Base-by-base conservation (phyloP, 2,888 invertebrate species). In the Xylota sylvarum region DNA sequence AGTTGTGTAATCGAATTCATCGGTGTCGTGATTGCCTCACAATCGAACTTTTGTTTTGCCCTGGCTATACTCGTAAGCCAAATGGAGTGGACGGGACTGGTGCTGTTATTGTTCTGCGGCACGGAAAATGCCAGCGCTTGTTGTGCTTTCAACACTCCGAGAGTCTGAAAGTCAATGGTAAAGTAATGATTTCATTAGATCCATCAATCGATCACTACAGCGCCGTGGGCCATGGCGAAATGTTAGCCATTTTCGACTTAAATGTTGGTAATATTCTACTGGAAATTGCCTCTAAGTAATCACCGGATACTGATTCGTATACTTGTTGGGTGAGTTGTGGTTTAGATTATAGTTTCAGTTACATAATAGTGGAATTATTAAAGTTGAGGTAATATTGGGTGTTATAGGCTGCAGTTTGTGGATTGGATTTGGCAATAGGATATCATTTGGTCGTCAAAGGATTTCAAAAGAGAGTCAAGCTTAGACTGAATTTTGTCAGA, bases 171-270 rank as follows among this genome's bases (percentile, higher is more conserved):
- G 35, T 85, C 76, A 67, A 56, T 76, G 85, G 76, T 64, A 65
- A 52, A 81, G 60, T 81, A 85, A 85, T 85, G 85, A 85, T 85
- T 85, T 85, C 76, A 85, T 85, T 85, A 85, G 76, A 77, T 85
- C 76, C 70, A 85, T 77, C 81, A 85, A 81, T 85, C 81, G 81
- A 81, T 85, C 81, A 84, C 40, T 6, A 6, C 62, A 19, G 58
- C 32, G 58, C 84, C 76, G 65, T 55, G 46, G 76, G 85, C 76
- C 52, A 76, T 65, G 58, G 76, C 70, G 40, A 76, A 85, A 81
- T 81, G 74, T 58, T 76, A 72, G 70, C 52, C 72, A 76, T 77
- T 85, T 76, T 46, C 10, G 60, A 81, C 52, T 60, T 81, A 77
- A 85, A 85, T 81, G 81, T 76, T 55, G 76, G 85, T 76, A 76